A percentile compares a stretch with the other conserved stretches of the same genome.
Conservation (phyloP, 92 coral and sea anemone species). For the Bergia sp. region DNA sequence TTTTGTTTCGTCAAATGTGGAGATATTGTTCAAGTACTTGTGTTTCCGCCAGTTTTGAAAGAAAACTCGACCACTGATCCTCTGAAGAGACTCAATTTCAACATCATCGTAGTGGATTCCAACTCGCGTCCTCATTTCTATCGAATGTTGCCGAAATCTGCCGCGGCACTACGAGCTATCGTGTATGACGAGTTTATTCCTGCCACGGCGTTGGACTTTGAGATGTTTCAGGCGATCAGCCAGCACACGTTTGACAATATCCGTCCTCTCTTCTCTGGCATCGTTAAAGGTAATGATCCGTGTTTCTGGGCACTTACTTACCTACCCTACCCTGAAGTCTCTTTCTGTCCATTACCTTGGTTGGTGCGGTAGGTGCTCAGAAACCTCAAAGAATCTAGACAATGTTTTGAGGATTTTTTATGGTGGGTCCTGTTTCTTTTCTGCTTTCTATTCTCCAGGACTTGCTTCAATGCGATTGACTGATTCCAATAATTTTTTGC, state of each 20-base stretch:
- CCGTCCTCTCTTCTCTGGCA: constrained; percentile 62
- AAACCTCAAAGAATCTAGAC: no score
- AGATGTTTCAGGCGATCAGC: constrained; percentile 59
- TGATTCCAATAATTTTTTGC: no score
- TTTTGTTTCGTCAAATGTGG: constrained; percentile 50
- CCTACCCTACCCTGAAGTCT: not conserved
- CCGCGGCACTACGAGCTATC: constrained; percentile 51
- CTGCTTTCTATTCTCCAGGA: no score
- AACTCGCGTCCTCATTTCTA: constrained; percentile 62
- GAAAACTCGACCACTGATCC: not conserved
- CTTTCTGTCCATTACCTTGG: no score
- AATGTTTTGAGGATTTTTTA: no score
- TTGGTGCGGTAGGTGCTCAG: no score
- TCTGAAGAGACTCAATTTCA: constrained; percentile 48
- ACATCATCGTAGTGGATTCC: constrained; percentile 59
- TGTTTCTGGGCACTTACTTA: not conserved
- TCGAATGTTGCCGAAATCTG: constrained; percentile 58
- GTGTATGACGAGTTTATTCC: constrained; percentile 48
- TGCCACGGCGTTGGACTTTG: constrained; percentile 62
- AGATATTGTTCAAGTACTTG: constrained; percentile 28
- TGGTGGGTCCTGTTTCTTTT: no score
- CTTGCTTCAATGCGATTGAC: no score
- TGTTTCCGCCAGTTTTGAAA: constrained; percentile 36
- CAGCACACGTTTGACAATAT: constrained; percentile 66
- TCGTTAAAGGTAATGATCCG: constrained; percentile 42